phyloP scores from a whole-genome alignment of 2,888 invertebrate genomes.

The Tortrix viridana region DNA sequence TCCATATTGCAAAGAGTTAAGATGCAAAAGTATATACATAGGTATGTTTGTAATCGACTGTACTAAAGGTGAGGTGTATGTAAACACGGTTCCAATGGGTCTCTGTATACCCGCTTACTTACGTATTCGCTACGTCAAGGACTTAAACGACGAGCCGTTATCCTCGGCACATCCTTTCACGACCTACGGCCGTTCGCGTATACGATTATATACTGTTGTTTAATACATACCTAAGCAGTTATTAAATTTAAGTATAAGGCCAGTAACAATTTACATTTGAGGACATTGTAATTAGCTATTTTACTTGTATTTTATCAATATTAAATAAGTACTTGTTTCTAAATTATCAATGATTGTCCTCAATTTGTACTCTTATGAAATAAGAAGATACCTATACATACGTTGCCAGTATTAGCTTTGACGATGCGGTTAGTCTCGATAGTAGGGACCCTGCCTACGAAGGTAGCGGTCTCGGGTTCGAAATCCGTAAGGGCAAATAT shows the following conservation, averaged over 20 bases:
- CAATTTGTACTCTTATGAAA: too few relatives aligned
- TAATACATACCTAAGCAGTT: background rate
- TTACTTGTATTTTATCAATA: background rate
- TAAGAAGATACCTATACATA: too few relatives aligned
- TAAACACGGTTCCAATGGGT: conserved; percentile 5
- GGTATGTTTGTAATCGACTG: too few relatives aligned
- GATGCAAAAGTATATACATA: too few relatives aligned
- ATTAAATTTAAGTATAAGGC: background rate
- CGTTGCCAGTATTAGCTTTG: too few relatives aligned
- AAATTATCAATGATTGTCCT: too few relatives aligned
- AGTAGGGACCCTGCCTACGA: too few relatives aligned
- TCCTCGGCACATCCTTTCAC: conserved; percentile 73
- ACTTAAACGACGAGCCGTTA: conserved; percentile 58
- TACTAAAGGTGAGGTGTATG: conserved; percentile 7
- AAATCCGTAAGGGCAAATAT: too few relatives aligned
- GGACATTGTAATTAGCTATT: background rate
- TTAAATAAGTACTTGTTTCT: too few relatives aligned
- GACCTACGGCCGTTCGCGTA: conserved; percentile 48
- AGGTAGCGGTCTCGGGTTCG: too few relatives aligned
- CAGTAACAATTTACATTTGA: conserved; percentile 1
- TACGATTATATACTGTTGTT: conserved; percentile 16
- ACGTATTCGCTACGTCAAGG: conserved; percentile 57
- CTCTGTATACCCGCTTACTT: conserved; percentile 33
- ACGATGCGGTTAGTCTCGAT: too few relatives aligned
- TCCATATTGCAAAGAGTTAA: too few relatives aligned